A percentile compares a stretch with the other conserved stretches of the same genome.
Evolutionary conservation across 1,140 invertebrate species (phyloP).

Genomic region (Drosophila truncata): DNA sequence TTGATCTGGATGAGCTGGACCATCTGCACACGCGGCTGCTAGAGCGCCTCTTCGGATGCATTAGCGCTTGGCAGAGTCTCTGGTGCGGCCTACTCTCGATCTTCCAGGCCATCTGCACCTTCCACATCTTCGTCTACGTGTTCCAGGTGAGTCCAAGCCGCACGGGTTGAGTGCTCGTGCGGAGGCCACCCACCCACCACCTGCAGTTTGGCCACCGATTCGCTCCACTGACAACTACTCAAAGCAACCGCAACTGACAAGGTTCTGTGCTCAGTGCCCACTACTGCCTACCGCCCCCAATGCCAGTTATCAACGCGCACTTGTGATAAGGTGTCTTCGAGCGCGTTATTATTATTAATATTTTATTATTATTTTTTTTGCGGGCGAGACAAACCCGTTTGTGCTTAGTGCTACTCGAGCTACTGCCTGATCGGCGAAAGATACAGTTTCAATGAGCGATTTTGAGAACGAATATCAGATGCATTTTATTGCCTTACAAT

Average conservation of each 20-base stretch:
- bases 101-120: slow-evolving; percentile 85
- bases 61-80: slow-evolving; percentile 89
- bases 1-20: slow-evolving; percentile 54
- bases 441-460: slow-evolving; percentile 37
- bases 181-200: slow-evolving; percentile 25
- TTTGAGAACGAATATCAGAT: slow-evolving; percentile 10
- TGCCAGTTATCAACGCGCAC: slow-evolving; percentile 38
- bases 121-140: slow-evolving; percentile 83
- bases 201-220: slow-evolving; percentile 25
- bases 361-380: slow-evolving; percentile 15
- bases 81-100: slow-evolving; percentile 89
- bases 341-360: not conserved
- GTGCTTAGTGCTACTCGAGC: not conserved
- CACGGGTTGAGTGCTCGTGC: slow-evolving; percentile 37
- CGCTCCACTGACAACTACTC: slow-evolving; percentile 47
- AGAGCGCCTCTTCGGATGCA: slow-evolving; percentile 87
- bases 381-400: slow-evolving; percentile 17
- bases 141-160: slow-evolving; percentile 80
- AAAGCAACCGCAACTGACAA: slow-evolving; percentile 13
- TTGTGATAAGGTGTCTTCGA: slow-evolving; percentile 24
- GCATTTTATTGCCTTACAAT: slow-evolving; percentile 8
- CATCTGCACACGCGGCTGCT: slow-evolving; percentile 55
- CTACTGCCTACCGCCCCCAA: slow-evolving; percentile 15
- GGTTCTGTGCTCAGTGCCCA: slow-evolving; percentile 20
- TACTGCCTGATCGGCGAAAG: slow-evolving; percentile 20